phyloP scores from a whole-genome alignment of 2,113 vertebrate species.

The Pogona vitticeps region DNA sequence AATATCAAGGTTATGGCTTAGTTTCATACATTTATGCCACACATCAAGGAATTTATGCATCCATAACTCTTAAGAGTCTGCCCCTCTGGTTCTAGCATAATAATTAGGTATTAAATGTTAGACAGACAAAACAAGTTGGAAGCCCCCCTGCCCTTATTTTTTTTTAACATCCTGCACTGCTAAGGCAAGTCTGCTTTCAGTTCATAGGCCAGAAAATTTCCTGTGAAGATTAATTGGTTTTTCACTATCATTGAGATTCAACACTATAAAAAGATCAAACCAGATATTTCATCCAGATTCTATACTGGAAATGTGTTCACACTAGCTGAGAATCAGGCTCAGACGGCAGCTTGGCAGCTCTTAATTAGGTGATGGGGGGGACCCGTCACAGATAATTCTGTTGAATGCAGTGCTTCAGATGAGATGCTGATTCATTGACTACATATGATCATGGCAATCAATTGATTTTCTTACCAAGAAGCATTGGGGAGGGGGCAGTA shows the following conservation, averaged over 20 bases:
- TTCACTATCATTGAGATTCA: constrained; percentile 30
- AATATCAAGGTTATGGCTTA: constrained; percentile 34
- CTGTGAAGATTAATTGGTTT: constrained; percentile 59
- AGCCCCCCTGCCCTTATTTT: not conserved
- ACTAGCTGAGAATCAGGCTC: not conserved
- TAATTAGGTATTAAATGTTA: constrained; percentile 47
- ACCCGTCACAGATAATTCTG: constrained; percentile 5
- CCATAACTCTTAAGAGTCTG: constrained; percentile 37
- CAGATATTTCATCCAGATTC: constrained; percentile 45
- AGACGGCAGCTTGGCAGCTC: not conserved
- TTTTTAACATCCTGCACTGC: not conserved
- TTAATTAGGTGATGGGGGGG: constrained; percentile 22
- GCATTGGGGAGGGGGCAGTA: not conserved
- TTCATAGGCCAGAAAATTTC: constrained; percentile 36
- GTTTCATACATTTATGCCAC: constrained; percentile 49
- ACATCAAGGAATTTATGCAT: constrained; percentile 49
- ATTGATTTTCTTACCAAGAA: constrained; percentile 5
- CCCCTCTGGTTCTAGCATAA: constrained; percentile 19
- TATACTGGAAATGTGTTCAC: constrained; percentile 38
- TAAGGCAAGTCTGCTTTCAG: constrained; percentile 49
- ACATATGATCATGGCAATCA: not conserved
- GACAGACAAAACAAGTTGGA: constrained; percentile 52
- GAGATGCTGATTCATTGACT: not conserved
- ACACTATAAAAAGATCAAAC: constrained; percentile 40
- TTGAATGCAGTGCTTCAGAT: constrained; percentile 3